Percentiles rank a stretch among this genome's conserved stretches.
Evolutionary conservation across 2,113 vertebrate species (phyloP).

Genomic region (Oxyura jamaicensis): DNA sequence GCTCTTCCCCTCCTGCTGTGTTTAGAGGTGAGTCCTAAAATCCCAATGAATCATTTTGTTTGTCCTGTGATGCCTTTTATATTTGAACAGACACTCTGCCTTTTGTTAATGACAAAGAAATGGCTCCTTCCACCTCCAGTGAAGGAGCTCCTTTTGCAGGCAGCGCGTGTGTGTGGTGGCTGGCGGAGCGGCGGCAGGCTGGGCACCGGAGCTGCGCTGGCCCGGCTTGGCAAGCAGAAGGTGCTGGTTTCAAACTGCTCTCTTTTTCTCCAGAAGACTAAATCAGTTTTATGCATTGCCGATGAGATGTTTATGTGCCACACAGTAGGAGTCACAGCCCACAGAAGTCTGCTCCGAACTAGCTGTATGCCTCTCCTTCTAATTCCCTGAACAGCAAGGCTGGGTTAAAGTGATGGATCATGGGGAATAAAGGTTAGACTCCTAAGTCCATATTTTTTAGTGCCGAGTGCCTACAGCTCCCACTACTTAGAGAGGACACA

Average conservation of each 20-base stretch:
- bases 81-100: slow-evolving; percentile 46
- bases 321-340: neutral
- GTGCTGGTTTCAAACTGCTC: neutral
- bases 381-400: neutral
- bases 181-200: neutral
- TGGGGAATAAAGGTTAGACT: neutral
- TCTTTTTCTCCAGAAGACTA: neutral
- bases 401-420: neutral
- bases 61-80: slow-evolving; percentile 37
- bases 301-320: neutral
- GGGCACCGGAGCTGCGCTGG: neutral
- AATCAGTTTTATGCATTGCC: neutral
- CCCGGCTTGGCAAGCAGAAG: neutral
- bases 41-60: slow-evolving; percentile 59
- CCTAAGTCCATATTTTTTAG: neutral
- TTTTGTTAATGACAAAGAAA: slow-evolving; percentile 61
- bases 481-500: fast-evolving
- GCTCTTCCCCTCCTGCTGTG: slow-evolving; percentile 48
- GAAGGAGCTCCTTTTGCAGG: slow-evolving; percentile 12
- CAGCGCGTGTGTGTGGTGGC: neutral
- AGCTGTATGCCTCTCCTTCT: neutral
- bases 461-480: neutral
- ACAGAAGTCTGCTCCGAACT: neutral
- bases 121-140: neutral
- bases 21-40: slow-evolving; percentile 67